Conservation (phyloP, 2,888 invertebrate genomes). For the Bombylius discolor region DNA sequence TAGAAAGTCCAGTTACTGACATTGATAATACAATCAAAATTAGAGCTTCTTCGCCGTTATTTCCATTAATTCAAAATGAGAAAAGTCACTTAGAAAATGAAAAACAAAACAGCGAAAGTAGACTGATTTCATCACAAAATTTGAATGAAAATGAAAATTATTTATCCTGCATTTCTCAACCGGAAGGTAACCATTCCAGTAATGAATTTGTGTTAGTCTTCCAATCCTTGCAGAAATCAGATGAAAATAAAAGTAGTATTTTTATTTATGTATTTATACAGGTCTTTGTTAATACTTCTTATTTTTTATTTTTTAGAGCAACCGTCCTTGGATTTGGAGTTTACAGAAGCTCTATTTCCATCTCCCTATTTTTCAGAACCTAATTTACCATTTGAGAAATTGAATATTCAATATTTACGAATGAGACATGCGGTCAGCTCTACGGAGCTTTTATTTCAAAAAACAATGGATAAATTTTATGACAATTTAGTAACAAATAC, state of each 20-base stretch:
- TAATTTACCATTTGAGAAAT: slow-evolving; percentile 54
- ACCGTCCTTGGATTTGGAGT: slow-evolving; percentile 48
- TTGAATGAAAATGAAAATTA: too few relatives aligned
- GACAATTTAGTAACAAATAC: slow-evolving; percentile 58
- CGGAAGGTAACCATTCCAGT: slow-evolving; percentile 46
- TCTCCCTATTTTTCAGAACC: slow-evolving; percentile 75
- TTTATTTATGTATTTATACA: too few relatives aligned
- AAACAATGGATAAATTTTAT: slow-evolving; percentile 69
- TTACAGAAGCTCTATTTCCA: slow-evolving; percentile 55
- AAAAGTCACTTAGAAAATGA: too few relatives aligned
- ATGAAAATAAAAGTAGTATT: slow-evolving; percentile 39
- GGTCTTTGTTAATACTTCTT: too few relatives aligned
- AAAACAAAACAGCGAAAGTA: too few relatives aligned
- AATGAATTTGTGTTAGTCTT: slow-evolving; percentile 74
- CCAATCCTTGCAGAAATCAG: slow-evolving; percentile 42
- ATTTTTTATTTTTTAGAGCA: slow-evolving; percentile 28
- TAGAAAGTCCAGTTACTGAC: too few relatives aligned
- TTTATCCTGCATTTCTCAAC: too few relatives aligned
- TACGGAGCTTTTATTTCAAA: slow-evolving; percentile 67
- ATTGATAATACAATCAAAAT: too few relatives aligned
- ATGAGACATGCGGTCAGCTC: slow-evolving; percentile 67
- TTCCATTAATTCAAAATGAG: too few relatives aligned
- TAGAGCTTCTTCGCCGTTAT: too few relatives aligned
- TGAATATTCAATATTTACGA: slow-evolving; percentile 38
- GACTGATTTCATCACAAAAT: too few relatives aligned